Percentiles rank a stretch among this genome's conserved stretches.
These are phyloP conservation scores for Bombus haemorrhoidalis DNA, from an alignment of 1,140 invertebrate species.

Conservation along the genomic window DNA sequence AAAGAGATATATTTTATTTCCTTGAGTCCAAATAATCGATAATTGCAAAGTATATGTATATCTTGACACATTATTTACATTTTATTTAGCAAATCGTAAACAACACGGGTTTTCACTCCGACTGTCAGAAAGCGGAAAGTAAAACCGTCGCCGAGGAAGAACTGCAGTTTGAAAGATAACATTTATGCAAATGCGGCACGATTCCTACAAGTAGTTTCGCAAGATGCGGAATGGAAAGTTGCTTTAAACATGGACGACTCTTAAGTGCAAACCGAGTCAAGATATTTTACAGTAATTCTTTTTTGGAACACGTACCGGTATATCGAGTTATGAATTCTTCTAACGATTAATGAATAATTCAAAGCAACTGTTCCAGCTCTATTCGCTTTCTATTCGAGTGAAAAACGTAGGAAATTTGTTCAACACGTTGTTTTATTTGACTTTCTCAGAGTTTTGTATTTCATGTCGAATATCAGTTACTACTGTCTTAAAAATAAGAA, in stretches of 20 bases:
- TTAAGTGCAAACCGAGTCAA: not conserved
- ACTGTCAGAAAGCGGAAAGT: not conserved
- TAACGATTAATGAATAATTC: conserved; percentile 15
- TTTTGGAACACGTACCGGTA: not conserved
- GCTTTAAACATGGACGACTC: conserved; percentile 6
- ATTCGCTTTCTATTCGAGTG: not conserved
- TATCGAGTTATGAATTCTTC: conserved; percentile 26
- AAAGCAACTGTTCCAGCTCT: not conserved
- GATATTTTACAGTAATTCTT: conserved; percentile 19
- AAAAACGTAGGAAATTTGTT: not conserved
- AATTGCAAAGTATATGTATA: too few relatives aligned
- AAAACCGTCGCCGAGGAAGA: too few relatives aligned
- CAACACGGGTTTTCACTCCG: not conserved
- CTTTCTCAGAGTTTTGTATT: not conserved
- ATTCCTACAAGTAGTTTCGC: not conserved
- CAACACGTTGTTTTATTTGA: too few relatives aligned
- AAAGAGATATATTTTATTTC: not conserved
- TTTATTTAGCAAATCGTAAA: conserved; percentile 3
- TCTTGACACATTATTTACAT: not conserved
- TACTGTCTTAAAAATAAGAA: not conserved
- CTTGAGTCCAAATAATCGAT: too few relatives aligned
- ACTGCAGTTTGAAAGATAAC: conserved; percentile 10
- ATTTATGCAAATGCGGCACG: conserved; percentile 22
- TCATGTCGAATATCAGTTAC: not conserved
- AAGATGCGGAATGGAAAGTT: conserved; percentile 2